Conservation (phyloP, 2,113 vertebrate genomes). For the Chelonoidis abingdonii region DNA sequence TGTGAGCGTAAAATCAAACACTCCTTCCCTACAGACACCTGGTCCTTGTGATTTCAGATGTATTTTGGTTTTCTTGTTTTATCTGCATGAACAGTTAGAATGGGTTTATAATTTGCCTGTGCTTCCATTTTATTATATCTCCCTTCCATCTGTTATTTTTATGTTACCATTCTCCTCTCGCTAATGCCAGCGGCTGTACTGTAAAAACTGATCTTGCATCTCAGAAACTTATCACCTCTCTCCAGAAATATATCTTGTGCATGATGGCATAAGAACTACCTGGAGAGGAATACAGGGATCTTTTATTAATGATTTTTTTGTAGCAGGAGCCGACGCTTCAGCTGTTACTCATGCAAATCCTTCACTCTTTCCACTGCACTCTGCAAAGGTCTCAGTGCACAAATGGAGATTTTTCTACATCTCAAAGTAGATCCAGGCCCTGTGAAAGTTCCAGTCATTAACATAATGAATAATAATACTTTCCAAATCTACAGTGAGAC, state of each 20-base stretch:
- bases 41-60: slow-evolving; percentile 1
- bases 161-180: slow-evolving; percentile 28
- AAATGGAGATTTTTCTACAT: neutral
- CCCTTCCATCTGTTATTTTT: slow-evolving; percentile 66
- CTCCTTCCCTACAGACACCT: neutral
- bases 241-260: neutral
- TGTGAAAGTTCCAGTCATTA: fast-evolving
- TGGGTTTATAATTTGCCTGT: slow-evolving; percentile 64
- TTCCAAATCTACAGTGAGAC: fast-evolving
- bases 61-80: slow-evolving; percentile 47
- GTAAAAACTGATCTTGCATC: slow-evolving; percentile 10
- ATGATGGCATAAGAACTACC: neutral
- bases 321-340: neutral
- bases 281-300: neutral
- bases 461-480: too few relatives aligned
- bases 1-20: neutral
- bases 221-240: slow-evolving; percentile 12
- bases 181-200: slow-evolving; percentile 28
- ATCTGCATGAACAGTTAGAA: slow-evolving; percentile 57
- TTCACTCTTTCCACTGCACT: neutral
- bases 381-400: fast-evolving
- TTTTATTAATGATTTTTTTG: neutral
- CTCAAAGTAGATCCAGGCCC: fast-evolving
- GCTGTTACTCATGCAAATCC: neutral
- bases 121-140: slow-evolving; percentile 54